A percentile compares a stretch with the other conserved stretches of the same genome.
Conservation (phyloP, 2,888 invertebrate species). For the Epistrophella euchroma region DNA sequence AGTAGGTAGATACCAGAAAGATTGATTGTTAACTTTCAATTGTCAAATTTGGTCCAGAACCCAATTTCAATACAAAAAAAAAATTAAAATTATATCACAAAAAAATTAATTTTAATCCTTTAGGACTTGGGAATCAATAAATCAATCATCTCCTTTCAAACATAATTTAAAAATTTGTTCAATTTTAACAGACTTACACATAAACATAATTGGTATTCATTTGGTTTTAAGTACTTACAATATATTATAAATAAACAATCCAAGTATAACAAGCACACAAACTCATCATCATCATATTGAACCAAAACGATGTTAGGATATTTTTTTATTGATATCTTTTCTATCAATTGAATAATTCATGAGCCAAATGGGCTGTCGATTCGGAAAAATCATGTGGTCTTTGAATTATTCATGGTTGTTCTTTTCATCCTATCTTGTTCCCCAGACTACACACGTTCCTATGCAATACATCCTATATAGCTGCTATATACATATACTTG, state of each 20-base stretch:
- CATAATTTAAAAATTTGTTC: neutral
- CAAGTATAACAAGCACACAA: slow-evolving; percentile 1
- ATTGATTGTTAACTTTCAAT: too few species aligned
- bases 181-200: neutral
- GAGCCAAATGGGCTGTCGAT: slow-evolving; percentile 49
- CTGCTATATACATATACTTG: neutral
- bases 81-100: too few species aligned
- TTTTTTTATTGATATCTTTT: slow-evolving; percentile 3
- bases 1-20: too few species aligned
- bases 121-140: too few species aligned
- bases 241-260: neutral
- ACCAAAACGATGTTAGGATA: slow-evolving; percentile 40
- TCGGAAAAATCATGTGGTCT: slow-evolving; percentile 40
- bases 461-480: neutral
- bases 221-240: neutral
- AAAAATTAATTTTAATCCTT: too few species aligned
- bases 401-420: slow-evolving; percentile 52
- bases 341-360: slow-evolving; percentile 56
- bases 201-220: slow-evolving; percentile 6
- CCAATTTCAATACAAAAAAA: too few species aligned
- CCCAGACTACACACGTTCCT: neutral
- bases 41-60: too few species aligned
- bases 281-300: slow-evolving; percentile 32
- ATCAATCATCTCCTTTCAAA: too few species aligned
- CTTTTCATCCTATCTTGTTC: neutral